phyloP scores from a whole-genome alignment of 2,888 invertebrate genomes.

The Homarus gammarus region DNA sequence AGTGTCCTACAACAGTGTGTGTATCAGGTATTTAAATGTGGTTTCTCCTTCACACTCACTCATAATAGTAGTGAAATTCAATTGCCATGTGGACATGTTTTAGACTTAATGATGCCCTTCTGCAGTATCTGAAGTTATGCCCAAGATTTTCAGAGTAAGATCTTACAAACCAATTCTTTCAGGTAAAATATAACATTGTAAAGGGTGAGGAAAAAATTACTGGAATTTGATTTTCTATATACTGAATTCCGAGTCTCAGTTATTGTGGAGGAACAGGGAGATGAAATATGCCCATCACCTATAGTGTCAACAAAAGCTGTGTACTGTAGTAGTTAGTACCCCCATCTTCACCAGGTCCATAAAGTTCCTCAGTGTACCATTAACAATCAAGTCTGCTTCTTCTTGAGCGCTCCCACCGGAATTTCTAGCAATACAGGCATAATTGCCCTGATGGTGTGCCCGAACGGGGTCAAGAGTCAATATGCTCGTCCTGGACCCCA shows the following conservation, averaged over 20 bases:
- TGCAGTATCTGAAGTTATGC: background rate
- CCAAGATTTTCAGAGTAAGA: background rate
- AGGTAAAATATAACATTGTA: background rate
- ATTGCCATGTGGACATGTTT: background rate
- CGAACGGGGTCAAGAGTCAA: constrained; percentile 81
- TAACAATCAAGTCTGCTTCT: constrained; percentile 80
- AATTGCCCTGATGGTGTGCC: constrained; percentile 81
- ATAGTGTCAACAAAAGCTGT: constrained; percentile 33
- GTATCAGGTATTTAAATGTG: too few species aligned
- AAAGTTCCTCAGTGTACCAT: constrained; percentile 78
- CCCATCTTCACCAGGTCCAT: constrained; percentile 39
- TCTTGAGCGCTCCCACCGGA: constrained; percentile 79
- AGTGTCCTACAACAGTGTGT: too few species aligned
- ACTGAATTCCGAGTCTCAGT: background rate
- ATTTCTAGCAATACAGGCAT: constrained; percentile 82
- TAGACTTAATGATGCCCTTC: background rate
- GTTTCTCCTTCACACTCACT: background rate
- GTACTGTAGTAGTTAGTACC: constrained; percentile 50
- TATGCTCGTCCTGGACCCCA: constrained; percentile 82
- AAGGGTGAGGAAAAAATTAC: too few species aligned
- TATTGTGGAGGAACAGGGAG: constrained; percentile 65
- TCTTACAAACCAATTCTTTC: background rate
- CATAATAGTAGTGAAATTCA: background rate
- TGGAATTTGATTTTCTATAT: background rate
- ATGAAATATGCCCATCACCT: constrained; percentile 29